Percentiles rank a stretch among this genome's conserved stretches.
phyloP scores from a whole-genome alignment of 2,113 vertebrate species.

The Odontesthes bonariensis region DNA sequence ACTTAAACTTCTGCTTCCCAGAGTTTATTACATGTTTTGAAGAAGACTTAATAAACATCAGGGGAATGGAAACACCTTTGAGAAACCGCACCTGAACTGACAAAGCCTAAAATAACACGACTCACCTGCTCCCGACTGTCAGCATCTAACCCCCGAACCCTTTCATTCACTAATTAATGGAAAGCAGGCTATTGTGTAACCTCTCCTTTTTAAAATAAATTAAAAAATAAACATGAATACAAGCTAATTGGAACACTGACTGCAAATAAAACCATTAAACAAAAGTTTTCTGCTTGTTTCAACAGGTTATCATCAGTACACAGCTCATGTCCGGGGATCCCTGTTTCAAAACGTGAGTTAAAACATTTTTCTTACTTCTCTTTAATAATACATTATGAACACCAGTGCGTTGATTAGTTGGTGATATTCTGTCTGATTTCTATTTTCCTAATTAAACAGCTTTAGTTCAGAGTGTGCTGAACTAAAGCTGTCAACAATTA shows the following conservation, averaged over 20 bases:
- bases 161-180: background rate
- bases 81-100: background rate
- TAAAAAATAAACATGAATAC: background rate
- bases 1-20: too few relatives aligned
- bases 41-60: too few relatives aligned
- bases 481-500: background rate
- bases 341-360: slow-evolving; percentile 98
- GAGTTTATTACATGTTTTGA: too few relatives aligned
- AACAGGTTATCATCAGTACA: slow-evolving; percentile 92
- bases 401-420: background rate
- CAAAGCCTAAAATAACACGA: background rate
- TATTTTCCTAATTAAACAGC: background rate
- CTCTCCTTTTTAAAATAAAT: background rate
- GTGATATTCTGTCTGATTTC: background rate
- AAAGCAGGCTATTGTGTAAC: background rate
- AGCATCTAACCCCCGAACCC: too few relatives aligned
- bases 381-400: background rate
- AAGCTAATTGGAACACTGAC: background rate
- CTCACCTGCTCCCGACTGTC: background rate
- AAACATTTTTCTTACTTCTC: background rate
- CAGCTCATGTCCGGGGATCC: slow-evolving; percentile 98
- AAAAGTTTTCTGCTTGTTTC: slow-evolving; percentile 9
- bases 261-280: background rate
- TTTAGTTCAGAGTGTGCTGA: background rate
- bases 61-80: too few relatives aligned